phyloP scores from a whole-genome alignment of 2,113 vertebrate genomes.

The Marmota monax region DNA sequence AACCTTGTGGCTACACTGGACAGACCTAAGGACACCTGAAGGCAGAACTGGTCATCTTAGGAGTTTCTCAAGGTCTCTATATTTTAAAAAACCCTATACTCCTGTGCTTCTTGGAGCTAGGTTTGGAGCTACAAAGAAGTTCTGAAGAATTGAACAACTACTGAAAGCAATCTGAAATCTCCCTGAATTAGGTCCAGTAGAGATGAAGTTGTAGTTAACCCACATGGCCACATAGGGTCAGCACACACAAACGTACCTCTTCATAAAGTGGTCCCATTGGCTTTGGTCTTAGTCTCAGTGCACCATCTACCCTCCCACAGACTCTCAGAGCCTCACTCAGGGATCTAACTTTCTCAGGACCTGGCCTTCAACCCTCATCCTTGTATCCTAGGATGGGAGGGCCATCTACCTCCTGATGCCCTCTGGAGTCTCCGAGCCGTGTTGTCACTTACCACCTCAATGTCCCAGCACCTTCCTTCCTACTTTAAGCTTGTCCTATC shows the following conservation, averaged over 20 bases:
- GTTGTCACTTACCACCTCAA: not conserved
- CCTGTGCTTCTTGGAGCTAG: not conserved
- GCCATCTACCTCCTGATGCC: not conserved
- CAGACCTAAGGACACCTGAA: not conserved
- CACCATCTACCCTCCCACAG: not conserved
- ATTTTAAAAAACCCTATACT: not conserved
- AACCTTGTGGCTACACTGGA: not conserved
- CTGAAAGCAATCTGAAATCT: not conserved
- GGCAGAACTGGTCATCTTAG: not conserved
- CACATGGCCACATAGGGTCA: slow-evolving; percentile 36
- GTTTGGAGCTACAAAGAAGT: not conserved
- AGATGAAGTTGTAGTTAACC: not conserved
- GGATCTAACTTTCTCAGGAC: not conserved
- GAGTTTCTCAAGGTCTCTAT: not conserved
- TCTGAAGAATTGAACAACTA: not conserved
- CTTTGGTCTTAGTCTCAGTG: not conserved
- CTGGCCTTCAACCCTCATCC: not conserved
- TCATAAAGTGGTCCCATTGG: not conserved
- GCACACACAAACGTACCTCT: slow-evolving; percentile 61
- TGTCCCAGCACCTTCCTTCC: not conserved
- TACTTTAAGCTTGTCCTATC: not conserved
- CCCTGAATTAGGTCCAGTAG: not conserved
- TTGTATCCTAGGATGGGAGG: not conserved
- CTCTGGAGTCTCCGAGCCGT: not conserved
- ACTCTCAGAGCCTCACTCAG: not conserved